These are phyloP conservation scores for Pseudochirops corinnae DNA, from an alignment of 2,797 vertebrate species.

Conservation along the genomic window DNA sequence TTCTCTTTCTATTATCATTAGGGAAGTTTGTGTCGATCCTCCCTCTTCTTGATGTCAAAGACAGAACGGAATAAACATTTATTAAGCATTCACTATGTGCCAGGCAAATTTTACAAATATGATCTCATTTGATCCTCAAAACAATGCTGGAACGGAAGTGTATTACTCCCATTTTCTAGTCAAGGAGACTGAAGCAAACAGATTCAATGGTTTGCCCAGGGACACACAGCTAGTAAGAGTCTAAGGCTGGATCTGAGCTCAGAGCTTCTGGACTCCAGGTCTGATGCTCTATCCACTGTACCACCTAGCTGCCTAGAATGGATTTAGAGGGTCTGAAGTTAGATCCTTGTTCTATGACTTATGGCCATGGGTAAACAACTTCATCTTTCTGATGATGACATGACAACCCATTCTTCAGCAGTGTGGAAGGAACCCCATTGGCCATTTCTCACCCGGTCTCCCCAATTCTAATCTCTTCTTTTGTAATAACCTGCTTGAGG, in stretches of 20 bases:
- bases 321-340: neutral
- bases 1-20: neutral
- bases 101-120: neutral
- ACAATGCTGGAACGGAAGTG: too few species aligned
- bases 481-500: neutral
- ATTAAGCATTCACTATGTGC: neutral
- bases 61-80: neutral
- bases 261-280: neutral
- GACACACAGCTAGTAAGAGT: neutral
- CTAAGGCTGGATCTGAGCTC: neutral
- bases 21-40: neutral
- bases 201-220: neutral
- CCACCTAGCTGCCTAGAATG: neutral
- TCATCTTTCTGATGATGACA: neutral
- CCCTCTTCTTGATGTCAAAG: neutral
- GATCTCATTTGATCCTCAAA: neutral
- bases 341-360: neutral
- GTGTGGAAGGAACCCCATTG: neutral
- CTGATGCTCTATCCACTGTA: neutral
- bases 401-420: neutral
- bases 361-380: neutral
- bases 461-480: neutral
- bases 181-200: neutral
- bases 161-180: neutral
- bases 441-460: neutral